phyloP scores from a whole-genome alignment of 2,797 vertebrate species.

The Orientallactaga sibirica region DNA sequence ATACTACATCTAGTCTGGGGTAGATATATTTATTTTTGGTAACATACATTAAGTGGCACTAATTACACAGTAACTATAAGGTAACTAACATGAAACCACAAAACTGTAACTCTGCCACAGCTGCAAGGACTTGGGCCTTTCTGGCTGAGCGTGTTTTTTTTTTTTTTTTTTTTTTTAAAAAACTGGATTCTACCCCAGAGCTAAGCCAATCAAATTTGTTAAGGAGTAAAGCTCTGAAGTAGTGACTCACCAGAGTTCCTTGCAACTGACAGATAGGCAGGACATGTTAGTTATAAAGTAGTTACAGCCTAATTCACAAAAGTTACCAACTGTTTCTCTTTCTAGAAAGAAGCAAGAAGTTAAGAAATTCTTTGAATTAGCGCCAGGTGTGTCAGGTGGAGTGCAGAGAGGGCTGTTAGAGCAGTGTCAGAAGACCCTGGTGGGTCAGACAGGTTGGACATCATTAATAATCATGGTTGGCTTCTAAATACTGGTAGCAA shows the following conservation, averaged over 20 bases:
- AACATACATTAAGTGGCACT: conserved; percentile 92
- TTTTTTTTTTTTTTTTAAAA: conserved; percentile 56
- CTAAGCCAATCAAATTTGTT: conserved; percentile 75
- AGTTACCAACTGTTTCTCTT: conserved; percentile 88
- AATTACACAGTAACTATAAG: conserved; percentile 91
- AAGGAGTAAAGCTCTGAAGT: conserved; percentile 85
- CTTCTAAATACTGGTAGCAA: conserved; percentile 98
- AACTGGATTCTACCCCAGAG: conserved; percentile 80
- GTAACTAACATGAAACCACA: conserved; percentile 91
- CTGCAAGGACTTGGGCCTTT: conserved; percentile 86
- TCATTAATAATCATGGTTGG: conserved; percentile 91
- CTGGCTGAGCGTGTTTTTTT: conserved; percentile 86
- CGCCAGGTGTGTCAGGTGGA: conserved; percentile 88
- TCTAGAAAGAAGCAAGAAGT: conserved; percentile 89
- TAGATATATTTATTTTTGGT: conserved; percentile 94
- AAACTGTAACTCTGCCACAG: conserved; percentile 88
- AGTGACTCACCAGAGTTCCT: conserved; percentile 85
- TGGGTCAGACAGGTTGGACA: conserved; percentile 90
- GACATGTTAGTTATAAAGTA: conserved; percentile 89
- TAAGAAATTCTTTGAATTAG: conserved; percentile 90
- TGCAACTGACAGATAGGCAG: conserved; percentile 85
- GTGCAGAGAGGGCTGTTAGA: conserved; percentile 89
- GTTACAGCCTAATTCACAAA: conserved; percentile 90
- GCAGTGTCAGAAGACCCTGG: conserved; percentile 90
- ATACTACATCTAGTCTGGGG: conserved; percentile 94